Evolutionary conservation across 1,140 invertebrate species (phyloP), one percentile per base, ranked within the genome.

Genomic region (Bombus impatiens): DNA sequence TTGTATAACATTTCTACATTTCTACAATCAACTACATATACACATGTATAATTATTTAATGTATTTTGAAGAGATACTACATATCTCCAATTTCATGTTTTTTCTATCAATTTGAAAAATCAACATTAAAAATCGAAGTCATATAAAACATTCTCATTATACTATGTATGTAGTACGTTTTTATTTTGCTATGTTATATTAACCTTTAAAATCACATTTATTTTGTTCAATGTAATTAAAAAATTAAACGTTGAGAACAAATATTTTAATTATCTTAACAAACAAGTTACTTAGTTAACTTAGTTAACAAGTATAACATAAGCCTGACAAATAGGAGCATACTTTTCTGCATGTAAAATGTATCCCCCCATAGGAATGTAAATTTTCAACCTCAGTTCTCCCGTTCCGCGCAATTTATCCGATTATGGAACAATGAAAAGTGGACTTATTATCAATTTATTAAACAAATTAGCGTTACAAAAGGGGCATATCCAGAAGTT

Each of bases 381-480:
- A 76, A 76, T 76, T 76, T 57, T 25, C 75, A 57, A 12, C 8
- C 42, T 13, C 22, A 22, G 25, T 35, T 35, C 15, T 35, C n/a
- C 12, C 12, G 32, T 76, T 28, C 32, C 44, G 18, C 25, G 35
- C 35, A 37, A 44, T 37, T 37, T 28, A 53, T 22, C 1, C 15
- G 47, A 28, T 6, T 25, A 12, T 10, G 32, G 12, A n/a, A n/a
- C 53, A 77, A 59, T 77, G 28, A 28, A n/a, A n/a, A 13, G 35
- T 12, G 62, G 28, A 67, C 74, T 83, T 83, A 78, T 83, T 77
- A 78, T 78, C 44, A 68, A 83, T 83, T 78, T 83, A 83, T 83
- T 37, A 68, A 78, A 83, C 62, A 65, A 83, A 83, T 83, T 68
- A 77, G 42, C 42, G 72, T 59, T 62, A 37, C 59, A 67, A 65